Evolutionary conservation across 2,797 vertebrate genomes (phyloP).

Genomic region (Chloroceryle amazona): DNA sequence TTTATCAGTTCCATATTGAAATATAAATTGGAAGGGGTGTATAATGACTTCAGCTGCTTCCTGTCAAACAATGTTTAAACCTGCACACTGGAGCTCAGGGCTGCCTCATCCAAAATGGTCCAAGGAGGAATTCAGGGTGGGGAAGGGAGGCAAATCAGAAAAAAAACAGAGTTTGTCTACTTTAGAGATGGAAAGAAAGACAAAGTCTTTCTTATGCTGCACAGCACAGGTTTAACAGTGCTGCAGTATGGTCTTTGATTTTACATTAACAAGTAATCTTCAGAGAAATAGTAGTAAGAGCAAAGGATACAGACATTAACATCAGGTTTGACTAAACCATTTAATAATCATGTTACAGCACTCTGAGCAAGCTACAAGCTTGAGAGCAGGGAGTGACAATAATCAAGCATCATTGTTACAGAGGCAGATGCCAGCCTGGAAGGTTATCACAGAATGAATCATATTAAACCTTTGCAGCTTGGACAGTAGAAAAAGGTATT

Average conservation of each 20-base stretch:
- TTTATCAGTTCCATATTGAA: slow-evolving; percentile 43
- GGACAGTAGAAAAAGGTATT: neutral
- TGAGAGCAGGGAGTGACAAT: neutral
- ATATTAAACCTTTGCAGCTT: neutral
- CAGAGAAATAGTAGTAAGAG: neutral
- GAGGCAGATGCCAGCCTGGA: neutral
- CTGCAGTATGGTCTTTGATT: neutral
- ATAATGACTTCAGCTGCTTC: slow-evolving; percentile 15
- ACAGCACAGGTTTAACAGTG: neutral
- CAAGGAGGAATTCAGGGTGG: neutral
- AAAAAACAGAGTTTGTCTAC: neutral
- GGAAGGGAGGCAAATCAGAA: neutral
- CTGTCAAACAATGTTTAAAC: neutral
- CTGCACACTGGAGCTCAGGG: neutral
- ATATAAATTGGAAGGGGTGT: neutral
- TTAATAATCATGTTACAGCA: neutral
- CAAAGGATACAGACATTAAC: neutral
- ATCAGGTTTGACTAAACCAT: slow-evolving; percentile 17
- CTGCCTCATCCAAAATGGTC: neutral
- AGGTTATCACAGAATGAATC: neutral
- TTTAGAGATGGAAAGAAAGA: neutral
- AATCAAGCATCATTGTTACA: slow-evolving; percentile 1
- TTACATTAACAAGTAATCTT: neutral
- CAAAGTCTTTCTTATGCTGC: neutral
- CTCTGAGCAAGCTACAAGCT: neutral